phyloP scores from a whole-genome alignment of 2,888 invertebrate species.

The Agrochola macilenta region DNA sequence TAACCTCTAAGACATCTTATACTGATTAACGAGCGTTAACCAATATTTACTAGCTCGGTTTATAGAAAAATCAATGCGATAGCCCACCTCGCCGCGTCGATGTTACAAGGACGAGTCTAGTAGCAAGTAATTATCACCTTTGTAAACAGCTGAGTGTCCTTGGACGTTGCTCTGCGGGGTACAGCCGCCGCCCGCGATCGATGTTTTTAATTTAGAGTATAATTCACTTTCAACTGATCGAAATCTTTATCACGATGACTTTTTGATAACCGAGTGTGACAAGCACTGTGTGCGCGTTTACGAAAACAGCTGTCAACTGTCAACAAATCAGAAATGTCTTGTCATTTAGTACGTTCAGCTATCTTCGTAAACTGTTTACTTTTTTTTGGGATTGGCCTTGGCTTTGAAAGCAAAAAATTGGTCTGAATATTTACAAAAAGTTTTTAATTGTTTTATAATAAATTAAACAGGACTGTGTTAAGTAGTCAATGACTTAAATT shows the following conservation, averaged over 20 bases:
- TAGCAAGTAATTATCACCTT: conserved; percentile 59
- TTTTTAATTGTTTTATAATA: conserved; percentile 19
- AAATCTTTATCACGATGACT: conserved; percentile 62
- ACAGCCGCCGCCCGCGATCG: conserved; percentile 68
- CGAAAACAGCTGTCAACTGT: conserved; percentile 10
- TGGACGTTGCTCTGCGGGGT: conserved; percentile 73
- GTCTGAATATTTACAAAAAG: background rate
- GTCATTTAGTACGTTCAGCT: conserved; percentile 5
- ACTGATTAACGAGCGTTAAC: conserved; percentile 62
- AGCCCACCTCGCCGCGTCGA: conserved; percentile 44
- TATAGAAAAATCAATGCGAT: conserved; percentile 84
- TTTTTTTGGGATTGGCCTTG: background rate
- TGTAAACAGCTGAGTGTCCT: conserved; percentile 66
- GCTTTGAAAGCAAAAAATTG: background rate
- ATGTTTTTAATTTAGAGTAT: conserved; percentile 70
- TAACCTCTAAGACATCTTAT: conserved; percentile 56
- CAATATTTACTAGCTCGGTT: conserved; percentile 77
- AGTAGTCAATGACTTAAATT: background rate
- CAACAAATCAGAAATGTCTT: background rate
- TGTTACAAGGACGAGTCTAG: conserved; percentile 43
- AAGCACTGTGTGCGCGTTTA: conserved; percentile 41
- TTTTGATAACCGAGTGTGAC: conserved; percentile 63
- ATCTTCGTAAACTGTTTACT: conserved; percentile 45
- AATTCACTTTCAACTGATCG: conserved; percentile 57
- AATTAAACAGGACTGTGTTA: background rate